Evolutionary conservation across 2,113 vertebrate genomes (phyloP), one percentile per base, ranked within the genome.

Genomic region (Dicerorhinus sumatrensis): DNA sequence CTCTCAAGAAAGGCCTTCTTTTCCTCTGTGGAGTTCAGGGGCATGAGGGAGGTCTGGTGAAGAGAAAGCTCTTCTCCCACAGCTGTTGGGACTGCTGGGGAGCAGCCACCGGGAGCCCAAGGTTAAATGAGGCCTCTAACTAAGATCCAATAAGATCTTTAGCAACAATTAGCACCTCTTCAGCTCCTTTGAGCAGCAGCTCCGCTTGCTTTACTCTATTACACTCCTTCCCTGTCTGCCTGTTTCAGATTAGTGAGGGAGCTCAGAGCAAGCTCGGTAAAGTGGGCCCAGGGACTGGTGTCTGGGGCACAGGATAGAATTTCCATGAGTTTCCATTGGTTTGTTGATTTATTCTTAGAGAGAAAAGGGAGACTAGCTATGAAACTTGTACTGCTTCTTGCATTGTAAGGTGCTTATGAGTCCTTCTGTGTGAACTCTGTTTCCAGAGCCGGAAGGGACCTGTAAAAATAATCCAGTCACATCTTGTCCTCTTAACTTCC

Each of bases 71-170:
- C 13, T 21, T 56, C 31, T 79, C 25, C 18, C 10, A 80, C 23
- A 80, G 86, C 58, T 46, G 6, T 0, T 5, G 16, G 25, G 20
- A 5, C 13, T 25, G 8, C 54, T 67, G 17, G 56, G 8, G 7
- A 13, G n/a, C 36, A 79, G 65, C 54, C 29, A 21, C 33, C 13
- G 65, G 51, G 76, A 91, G 96, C 63, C 80, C 80, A 36, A 88
- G 93, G 91, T 94, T 94, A 91, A 83, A 91, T 25, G 80, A 58
- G 56, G 67, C 84, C 54, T 86, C 79, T 46, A 56, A 92, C 46
- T 18, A 58, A 91, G 73, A 31, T 27, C n/a, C 1, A 62, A 92
- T 94, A 89, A 31, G 48, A 94, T 86, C 79, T 92, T 87, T 31
- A 77, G 39, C 39, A 48, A 42, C 79, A 73, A 65, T 83, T 79